These are phyloP conservation scores for Acronicta psi DNA, from an alignment of 2,888 invertebrate species.

Conservation along the genomic window DNA sequence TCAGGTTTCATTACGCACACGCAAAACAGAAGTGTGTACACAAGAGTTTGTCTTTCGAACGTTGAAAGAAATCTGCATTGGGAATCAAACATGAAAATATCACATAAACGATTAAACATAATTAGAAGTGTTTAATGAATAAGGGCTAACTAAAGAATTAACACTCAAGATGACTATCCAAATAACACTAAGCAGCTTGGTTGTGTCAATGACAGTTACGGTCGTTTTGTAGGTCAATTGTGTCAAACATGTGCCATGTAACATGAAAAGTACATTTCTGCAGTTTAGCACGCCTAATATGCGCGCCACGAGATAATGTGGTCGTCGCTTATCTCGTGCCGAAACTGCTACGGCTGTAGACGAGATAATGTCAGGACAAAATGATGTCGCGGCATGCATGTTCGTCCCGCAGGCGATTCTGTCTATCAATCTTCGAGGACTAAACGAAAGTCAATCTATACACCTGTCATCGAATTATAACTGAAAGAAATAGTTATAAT, in stretches of 20 bases:
- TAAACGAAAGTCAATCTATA: neutral
- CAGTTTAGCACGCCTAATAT: too few relatives aligned
- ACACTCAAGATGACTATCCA: constrained; percentile 14
- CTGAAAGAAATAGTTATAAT: too few relatives aligned
- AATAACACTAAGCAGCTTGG: constrained; percentile 9
- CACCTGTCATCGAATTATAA: neutral
- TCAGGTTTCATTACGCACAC: constrained; percentile 38
- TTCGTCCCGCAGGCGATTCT: too few relatives aligned
- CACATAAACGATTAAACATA: constrained; percentile 3
- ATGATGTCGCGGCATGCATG: too few relatives aligned
- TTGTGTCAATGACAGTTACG: too few relatives aligned
- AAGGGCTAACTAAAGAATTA: constrained; percentile 24
- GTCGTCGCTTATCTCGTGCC: too few relatives aligned
- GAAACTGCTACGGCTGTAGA: too few relatives aligned
- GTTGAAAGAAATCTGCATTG: constrained; percentile 14
- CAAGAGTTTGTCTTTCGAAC: constrained; percentile 7
- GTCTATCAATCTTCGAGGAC: neutral
- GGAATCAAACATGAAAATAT: constrained; percentile 6
- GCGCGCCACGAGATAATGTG: too few relatives aligned
- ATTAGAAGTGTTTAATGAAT: constrained; percentile 34
- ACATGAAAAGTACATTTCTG: neutral
- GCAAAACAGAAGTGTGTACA: constrained; percentile 23
- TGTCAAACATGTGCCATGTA: constrained; percentile 18
- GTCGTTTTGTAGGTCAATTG: constrained; percentile 17
- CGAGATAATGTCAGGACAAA: too few relatives aligned